Base-by-base conservation (phyloP, 2,888 invertebrate genomes). In the Leptopterna dolabrata region DNA sequence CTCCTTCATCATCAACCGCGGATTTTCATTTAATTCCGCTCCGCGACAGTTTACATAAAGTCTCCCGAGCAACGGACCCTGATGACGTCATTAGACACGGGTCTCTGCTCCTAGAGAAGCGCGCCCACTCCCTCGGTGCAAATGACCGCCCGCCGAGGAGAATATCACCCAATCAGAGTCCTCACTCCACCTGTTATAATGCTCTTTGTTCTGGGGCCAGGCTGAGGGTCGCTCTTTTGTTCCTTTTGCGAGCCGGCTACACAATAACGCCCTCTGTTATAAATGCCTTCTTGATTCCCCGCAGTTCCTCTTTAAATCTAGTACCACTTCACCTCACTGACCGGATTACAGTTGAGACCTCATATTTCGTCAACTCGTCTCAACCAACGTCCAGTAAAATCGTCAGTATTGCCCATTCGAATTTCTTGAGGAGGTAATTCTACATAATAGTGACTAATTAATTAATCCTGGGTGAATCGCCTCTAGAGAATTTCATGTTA, bases 71-170 rank as follows among this genome's bases (percentile, higher is more conserved):
- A 36, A n/a, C 70, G 41, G 51, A 30, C n/a, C 29, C 81, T 81
- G 81, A 81, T 81, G 55, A 81, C 55, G 81, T 81, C 81, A 81
- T 81, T 81, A 81, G 81, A 51, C 81, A 81, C 81, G 81, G 81
- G 27, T 45, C 81, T 29, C 30, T 51, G 81, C 29, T 29, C 55
- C 29, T 30, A 36, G 63, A 63, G 63, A 27, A 63, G 14, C 1
- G 47, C 14, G 3, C 47, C 47, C 16, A 4, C 19, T 7, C 29
- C 73, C 36, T 73, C 36, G 36, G 73, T 73, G 73, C 73, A 73
- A 73, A 73, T 73, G 73, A 73, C 73, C 36, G 73, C 73, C 36
- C 36, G 73, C 30, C 73, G 36, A 73, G 41, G 73, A 73, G 73
- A 73, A 73, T 73, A 73, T 73, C 73, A 73, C 73, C 73, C 73